Evolutionary conservation across 2,797 vertebrate species (phyloP).

Genomic region (Pseudochromis fuscus): DNA sequence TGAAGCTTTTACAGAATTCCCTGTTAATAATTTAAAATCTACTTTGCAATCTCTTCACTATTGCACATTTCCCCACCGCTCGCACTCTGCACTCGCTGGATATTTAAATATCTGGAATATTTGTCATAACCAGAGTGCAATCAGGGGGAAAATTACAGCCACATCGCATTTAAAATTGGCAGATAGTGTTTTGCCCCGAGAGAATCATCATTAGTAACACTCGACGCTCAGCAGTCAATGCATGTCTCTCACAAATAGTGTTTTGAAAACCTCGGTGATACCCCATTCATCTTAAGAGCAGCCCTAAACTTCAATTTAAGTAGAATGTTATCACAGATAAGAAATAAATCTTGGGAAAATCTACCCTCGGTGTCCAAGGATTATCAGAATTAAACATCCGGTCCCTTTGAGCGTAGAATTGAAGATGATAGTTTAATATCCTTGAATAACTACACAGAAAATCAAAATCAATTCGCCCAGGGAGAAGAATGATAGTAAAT

Average conservation of each 20-base stretch:
- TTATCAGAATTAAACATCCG: conserved; percentile 61
- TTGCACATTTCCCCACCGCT: conserved; percentile 51
- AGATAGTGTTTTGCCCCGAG: conserved; percentile 76
- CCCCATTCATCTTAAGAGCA: conserved; percentile 61
- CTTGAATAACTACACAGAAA: conserved; percentile 46
- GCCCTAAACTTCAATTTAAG: conserved; percentile 66
- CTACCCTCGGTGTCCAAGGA: conserved; percentile 44
- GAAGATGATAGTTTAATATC: conserved; percentile 59
- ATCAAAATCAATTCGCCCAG: conserved; percentile 41
- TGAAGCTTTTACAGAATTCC: conserved; percentile 59
- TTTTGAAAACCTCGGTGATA: conserved; percentile 66
- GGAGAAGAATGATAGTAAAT: conserved; percentile 34
- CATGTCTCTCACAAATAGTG: conserved; percentile 67
- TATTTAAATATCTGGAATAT: conserved; percentile 78
- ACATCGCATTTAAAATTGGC: conserved; percentile 70
- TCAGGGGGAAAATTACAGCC: conserved; percentile 80
- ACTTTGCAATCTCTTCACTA: conserved; percentile 43
- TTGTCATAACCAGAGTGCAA: conserved; percentile 79
- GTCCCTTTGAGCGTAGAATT: conserved; percentile 49
- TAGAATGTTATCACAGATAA: conserved; percentile 50
- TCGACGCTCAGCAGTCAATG: conserved; percentile 74
- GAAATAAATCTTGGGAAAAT: conserved; percentile 56
- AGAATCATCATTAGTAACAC: conserved; percentile 83
- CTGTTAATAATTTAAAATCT: conserved; percentile 68
- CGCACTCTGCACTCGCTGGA: conserved; percentile 37